Percentiles rank a stretch among this genome's conserved stretches.
phyloP scores from a whole-genome alignment of 2,797 vertebrate species.

The Sciurus carolinensis region DNA sequence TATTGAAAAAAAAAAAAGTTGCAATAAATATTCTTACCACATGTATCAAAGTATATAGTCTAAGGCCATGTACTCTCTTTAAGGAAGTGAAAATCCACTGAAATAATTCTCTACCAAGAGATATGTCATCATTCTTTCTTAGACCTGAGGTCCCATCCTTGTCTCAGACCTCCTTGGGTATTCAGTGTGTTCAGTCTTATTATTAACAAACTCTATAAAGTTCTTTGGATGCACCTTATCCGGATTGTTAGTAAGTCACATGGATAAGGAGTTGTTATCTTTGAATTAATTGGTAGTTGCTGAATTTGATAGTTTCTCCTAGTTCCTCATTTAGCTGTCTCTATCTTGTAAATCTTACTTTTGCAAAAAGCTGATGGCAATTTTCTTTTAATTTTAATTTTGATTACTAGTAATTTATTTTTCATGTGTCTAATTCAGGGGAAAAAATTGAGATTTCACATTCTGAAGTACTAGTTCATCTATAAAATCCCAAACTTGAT shows the following conservation, averaged over 20 bases:
- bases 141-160: neutral
- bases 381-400: conserved; percentile 61
- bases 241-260: neutral
- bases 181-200: neutral
- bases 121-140: neutral
- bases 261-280: neutral
- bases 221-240: neutral
- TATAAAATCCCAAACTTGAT: conserved; percentile 18
- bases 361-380: conserved; percentile 3
- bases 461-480: neutral
- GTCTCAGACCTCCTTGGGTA: neutral
- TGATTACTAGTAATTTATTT: neutral
- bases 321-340: neutral
- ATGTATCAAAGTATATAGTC: neutral
- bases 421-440: neutral
- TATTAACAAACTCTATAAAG: neutral
- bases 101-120: neutral
- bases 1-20: neutral
- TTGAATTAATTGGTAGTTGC: conserved; percentile 46
- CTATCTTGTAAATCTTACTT: neutral
- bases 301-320: neutral
- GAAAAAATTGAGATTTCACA: neutral
- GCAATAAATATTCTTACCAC: conserved; percentile 4
- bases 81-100: neutral
- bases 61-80: neutral